Conservation (phyloP, 2,888 invertebrate genomes). For the Apodemia mormo region DNA sequence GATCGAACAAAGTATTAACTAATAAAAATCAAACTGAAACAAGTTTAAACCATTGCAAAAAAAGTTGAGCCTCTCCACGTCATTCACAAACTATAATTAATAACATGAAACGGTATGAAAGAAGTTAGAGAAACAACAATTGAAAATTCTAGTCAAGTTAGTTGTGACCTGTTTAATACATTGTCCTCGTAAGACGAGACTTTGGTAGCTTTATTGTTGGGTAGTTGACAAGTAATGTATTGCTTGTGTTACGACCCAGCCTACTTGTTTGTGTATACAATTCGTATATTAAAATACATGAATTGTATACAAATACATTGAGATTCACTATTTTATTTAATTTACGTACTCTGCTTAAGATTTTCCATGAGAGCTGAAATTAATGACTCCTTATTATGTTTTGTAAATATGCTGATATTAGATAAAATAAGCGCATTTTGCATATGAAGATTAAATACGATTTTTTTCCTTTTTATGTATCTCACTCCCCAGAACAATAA, state of each 20-base stretch:
- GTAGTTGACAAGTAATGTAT: slow-evolving; percentile 15
- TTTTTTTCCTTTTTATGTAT: no score
- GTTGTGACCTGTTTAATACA: slow-evolving; percentile 25
- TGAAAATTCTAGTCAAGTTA: slow-evolving; percentile 37
- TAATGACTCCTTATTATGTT: no score
- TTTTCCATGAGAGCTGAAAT: no score
- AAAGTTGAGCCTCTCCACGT: slow-evolving; percentile 29
- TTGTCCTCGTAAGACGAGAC: slow-evolving; percentile 35
- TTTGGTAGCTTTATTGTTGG: slow-evolving; percentile 19
- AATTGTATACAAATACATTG: no score
- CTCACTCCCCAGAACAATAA: no score
- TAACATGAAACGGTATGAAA: slow-evolving; percentile 37
- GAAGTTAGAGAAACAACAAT: slow-evolving; percentile 39
- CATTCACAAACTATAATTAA: slow-evolving; percentile 40
- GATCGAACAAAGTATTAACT: not conserved
- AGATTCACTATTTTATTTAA: no score
- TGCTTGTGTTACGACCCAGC: slow-evolving; percentile 12
- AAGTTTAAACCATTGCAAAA: slow-evolving; percentile 6
- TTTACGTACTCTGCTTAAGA: no score
- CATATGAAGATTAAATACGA: no score
- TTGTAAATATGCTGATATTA: no score
- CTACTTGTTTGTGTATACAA: not conserved
- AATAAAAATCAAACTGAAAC: slow-evolving; percentile 17
- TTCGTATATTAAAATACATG: no score
- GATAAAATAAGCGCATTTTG: no score